Evolutionary conservation across 2,888 invertebrate species (phyloP), one percentile per base, ranked within the genome.

Genomic region (Ichneumoninae sp.): DNA sequence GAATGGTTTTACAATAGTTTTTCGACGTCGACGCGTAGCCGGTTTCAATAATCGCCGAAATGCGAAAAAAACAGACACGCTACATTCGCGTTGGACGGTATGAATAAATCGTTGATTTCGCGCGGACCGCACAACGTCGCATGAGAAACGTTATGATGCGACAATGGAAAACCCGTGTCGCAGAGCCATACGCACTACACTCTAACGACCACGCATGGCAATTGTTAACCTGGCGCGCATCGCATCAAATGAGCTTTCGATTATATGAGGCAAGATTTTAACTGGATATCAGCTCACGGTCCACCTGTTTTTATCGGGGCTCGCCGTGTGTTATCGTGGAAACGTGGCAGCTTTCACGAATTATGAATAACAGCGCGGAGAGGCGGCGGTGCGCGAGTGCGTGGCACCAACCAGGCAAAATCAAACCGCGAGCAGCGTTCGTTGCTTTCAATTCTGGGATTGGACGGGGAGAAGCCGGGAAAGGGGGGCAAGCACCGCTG

Each of bases 211-310:
- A 44, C 30, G 30, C 57, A 16, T 33, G n/a, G 44, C 47, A 69
- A 78, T 60, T 62, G 69, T 57, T 70, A 33, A 57, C 33, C 13
- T 47, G 60, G 33, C 5, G 68, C 60, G n/a, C 26, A 30, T 33
- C 69, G 57, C 22, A 19, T 47, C 47, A 50, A 75, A 36, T 79
- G 60, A 65, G 65, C 62, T 79, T 78, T 70, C 69, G 60, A 66
- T 66, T 40, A 66, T 22, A 33, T 26, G 44, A 33, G 65, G 6
- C 33, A 65, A 65, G 33, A 75, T 65, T 75, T 50, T 62, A 71
- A 82, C 66, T 54, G 71, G 70, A 70, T 57, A 44, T 54, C 30
- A 44, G 19, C 69, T 60, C 36, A 16, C 68, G 50, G 50, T 19
- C 10, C 22, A 13, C n/a, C 66, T 33, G 50, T 36, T 36, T 44